Conservation (phyloP, 2,797 vertebrate species). For the Sternotherus odoratus region DNA sequence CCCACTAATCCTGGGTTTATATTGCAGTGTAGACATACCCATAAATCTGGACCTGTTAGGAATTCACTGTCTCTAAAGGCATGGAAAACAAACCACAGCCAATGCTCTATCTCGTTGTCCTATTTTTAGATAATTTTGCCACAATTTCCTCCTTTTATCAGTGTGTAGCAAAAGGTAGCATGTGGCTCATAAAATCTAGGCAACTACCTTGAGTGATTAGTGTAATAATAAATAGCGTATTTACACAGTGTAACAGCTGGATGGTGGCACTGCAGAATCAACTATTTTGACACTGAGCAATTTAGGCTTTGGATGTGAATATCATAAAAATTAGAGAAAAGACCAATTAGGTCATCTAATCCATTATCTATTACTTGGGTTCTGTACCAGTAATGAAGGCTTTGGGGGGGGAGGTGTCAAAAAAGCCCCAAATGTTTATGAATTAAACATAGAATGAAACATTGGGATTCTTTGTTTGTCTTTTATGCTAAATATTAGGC, state of each 20-base stretch:
- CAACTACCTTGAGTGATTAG: neutral
- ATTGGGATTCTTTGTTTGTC: neutral
- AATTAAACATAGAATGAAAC: neutral
- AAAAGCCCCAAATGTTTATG: fast-evolving
- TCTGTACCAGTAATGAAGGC: neutral
- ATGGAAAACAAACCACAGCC: neutral
- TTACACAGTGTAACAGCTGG: neutral
- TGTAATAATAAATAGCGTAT: neutral
- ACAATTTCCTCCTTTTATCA: neutral
- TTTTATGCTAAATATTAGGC: neutral
- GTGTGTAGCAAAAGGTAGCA: fast-evolving
- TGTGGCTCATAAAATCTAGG: neutral
- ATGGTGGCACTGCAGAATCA: neutral
- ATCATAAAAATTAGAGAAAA: neutral
- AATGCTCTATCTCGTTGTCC: neutral
- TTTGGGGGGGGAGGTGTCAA: fast-evolving
- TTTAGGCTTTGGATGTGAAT: neutral
- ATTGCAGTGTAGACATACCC: neutral
- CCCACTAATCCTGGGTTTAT: neutral
- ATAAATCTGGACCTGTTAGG: neutral
- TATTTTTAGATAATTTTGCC: neutral
- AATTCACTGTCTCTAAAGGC: neutral
- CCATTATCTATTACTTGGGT: neutral
- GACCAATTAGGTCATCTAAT: neutral
- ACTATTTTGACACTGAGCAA: fast-evolving